Evolutionary conservation across 2,888 invertebrate genomes (phyloP), one percentile per base, ranked within the genome.

Genomic region (Lepidocyrtoides sp.): DNA sequence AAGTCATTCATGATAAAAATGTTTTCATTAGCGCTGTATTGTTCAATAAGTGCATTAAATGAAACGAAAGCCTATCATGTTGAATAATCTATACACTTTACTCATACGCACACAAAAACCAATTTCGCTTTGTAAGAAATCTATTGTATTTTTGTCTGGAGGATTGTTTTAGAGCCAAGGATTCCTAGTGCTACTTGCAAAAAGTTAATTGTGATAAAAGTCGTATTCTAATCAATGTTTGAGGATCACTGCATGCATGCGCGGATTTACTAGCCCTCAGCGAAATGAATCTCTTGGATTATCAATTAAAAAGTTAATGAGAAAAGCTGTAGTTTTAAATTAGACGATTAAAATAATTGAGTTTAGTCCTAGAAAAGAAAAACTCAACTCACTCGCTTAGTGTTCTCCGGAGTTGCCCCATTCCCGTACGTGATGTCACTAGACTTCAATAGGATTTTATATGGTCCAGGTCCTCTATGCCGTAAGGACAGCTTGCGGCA

Each of bases 401-500:
- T 23, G 63, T 88, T 88, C 54, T 88, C 88, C 5, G 88, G 88
- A 51, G 81, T 81, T 41, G 90, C 44, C 8, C 89, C 90, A 44
- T 88, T 87, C 23, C 91, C 93, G 77, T 92, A 92, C 51, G 92
- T 87, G 86, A 93, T 91, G 83, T 93, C 93, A 75, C 88, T 91
- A n/a, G 93, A 91, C 63, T 93, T 93, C 72, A 94, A 81, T 69
- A 94, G 87, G 29, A 94, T 90, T 89, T 93, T 94, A 72, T 93
- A 94, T n/a, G 94, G 93, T 54, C 94, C 94, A 75, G 92, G 93
- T 17, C 91, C 90, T n/a, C 94, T 88, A 20, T 92, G 92, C 17
- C 94, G 75, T 12, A 93, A 91, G 10, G 93, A 93, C 2, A 93
- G 51, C 72, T 89, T 91, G 10, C 93, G 75, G 41, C 89, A 91